Conservation (phyloP, 2,113 vertebrate species). For the Pterocles orientalis region DNA sequence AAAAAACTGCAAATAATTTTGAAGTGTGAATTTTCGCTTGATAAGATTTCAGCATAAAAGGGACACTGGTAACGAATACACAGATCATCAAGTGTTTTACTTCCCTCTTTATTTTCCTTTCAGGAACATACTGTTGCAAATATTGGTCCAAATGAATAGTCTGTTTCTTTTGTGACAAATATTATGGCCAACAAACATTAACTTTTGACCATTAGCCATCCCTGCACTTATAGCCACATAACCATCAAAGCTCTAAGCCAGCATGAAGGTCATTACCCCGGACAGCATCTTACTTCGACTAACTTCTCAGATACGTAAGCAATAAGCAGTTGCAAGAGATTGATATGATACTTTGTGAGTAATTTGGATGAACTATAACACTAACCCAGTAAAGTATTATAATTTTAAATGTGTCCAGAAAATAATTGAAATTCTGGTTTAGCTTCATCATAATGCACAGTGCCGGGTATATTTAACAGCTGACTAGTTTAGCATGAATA, state of each 20-base stretch:
- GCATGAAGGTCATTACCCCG: conserved; percentile 77
- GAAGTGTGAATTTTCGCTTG: background rate
- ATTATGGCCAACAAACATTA: background rate
- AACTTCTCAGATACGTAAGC: conserved; percentile 74
- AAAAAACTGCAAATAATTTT: background rate
- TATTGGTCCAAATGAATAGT: background rate
- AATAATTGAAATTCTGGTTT: conserved; percentile 87
- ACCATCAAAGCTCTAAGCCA: conserved; percentile 35
- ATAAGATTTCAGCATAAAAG: background rate
- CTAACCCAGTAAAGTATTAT: conserved; percentile 82
- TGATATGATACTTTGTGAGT: conserved; percentile 82
- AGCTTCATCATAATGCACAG: conserved; percentile 81
- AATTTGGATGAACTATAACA: conserved; percentile 83
- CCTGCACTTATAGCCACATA: background rate
- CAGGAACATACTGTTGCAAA: background rate
- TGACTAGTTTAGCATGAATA: conserved; percentile 84
- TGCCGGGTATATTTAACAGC: conserved; percentile 82
- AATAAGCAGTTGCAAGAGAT: conserved; percentile 77
- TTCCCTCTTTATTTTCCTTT: conserved; percentile 8
- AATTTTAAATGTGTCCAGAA: conserved; percentile 88
- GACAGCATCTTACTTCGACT: conserved; percentile 56
- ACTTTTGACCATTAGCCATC: conserved; percentile 36
- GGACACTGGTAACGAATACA: background rate
- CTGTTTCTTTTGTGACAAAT: conserved; percentile 45
- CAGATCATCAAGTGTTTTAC: conserved; percentile 3